phyloP scores from a whole-genome alignment of 2,888 invertebrate genomes.

The Tillus elongatus region DNA sequence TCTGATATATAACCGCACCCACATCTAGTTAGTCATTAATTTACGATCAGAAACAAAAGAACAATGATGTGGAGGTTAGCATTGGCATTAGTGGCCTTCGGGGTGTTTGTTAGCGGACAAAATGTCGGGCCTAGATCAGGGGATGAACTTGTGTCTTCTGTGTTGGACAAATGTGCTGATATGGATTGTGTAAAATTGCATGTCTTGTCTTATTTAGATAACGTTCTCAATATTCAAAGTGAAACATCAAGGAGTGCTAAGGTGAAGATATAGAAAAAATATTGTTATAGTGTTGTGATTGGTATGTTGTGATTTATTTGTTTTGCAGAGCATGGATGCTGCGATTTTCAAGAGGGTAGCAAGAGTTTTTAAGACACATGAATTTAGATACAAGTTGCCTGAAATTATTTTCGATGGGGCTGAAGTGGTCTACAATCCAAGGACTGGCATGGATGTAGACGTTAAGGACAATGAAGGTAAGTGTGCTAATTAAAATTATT shows the following conservation, averaged over 20 bases:
- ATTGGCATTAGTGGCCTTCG: slow-evolving; percentile 45
- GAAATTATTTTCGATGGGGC: slow-evolving; percentile 60
- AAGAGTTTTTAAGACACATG: slow-evolving; percentile 63
- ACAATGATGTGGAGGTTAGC: slow-evolving; percentile 34
- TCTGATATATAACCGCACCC: slow-evolving; percentile 60
- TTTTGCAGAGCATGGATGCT: slow-evolving; percentile 57
- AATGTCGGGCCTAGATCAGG: slow-evolving; percentile 52
- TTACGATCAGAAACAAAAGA: slow-evolving; percentile 13
- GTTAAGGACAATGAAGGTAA: slow-evolving; percentile 48
- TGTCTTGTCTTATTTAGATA: slow-evolving; percentile 67
- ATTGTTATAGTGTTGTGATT: slow-evolving; percentile 8
- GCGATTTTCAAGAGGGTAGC: slow-evolving; percentile 65
- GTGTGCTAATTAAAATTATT: slow-evolving; percentile 23
- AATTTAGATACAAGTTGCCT: slow-evolving; percentile 64
- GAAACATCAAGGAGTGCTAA: slow-evolving; percentile 51
- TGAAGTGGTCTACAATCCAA: slow-evolving; percentile 57
- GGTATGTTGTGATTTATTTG: no score
- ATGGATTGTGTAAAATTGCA: slow-evolving; percentile 67
- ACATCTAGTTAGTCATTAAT: slow-evolving; percentile 29
- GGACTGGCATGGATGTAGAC: slow-evolving; percentile 56
- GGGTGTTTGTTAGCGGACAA: slow-evolving; percentile 45
- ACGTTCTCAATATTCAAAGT: slow-evolving; percentile 52
- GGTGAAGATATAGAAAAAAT: no score
- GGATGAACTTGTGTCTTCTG: slow-evolving; percentile 60
- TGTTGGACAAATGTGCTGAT: slow-evolving; percentile 66